phyloP scores from a whole-genome alignment of 2,113 vertebrate genomes.

The Xenus cinereus region DNA sequence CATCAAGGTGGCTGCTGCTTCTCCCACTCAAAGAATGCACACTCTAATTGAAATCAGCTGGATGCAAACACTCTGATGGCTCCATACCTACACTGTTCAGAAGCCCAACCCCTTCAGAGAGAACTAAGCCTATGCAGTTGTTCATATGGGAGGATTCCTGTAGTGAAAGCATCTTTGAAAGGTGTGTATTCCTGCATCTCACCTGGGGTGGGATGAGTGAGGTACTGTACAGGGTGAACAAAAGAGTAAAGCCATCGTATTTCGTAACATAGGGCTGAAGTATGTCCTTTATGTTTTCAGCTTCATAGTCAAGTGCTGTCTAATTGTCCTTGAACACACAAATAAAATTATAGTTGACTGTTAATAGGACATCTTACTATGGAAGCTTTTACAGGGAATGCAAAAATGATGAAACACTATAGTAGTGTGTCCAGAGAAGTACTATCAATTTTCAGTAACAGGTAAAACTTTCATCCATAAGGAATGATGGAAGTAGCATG shows the following conservation, averaged over 20 bases:
- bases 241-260: not conserved
- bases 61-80: not conserved
- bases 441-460: not conserved
- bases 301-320: not conserved
- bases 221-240: not conserved
- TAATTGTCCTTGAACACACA: not conserved
- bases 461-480: not conserved
- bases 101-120: not conserved
- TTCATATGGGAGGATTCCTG: not conserved
- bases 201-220: not conserved
- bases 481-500: not conserved
- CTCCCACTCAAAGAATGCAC: not conserved
- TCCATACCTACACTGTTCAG: not conserved
- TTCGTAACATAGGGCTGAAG: not conserved
- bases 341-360: not conserved
- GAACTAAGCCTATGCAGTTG: not conserved
- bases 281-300: not conserved
- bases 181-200: not conserved
- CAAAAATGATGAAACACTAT: not conserved
- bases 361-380: not conserved
- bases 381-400: not conserved
- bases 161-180: not conserved
- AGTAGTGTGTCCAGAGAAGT: not conserved
- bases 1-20: slow-evolving; percentile 18
- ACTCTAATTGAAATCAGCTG: not conserved